Percentiles rank a stretch among this genome's conserved stretches.
phyloP scores from a whole-genome alignment of 64 coral and sea anemone species.

The Actinia tenebrosa region DNA sequence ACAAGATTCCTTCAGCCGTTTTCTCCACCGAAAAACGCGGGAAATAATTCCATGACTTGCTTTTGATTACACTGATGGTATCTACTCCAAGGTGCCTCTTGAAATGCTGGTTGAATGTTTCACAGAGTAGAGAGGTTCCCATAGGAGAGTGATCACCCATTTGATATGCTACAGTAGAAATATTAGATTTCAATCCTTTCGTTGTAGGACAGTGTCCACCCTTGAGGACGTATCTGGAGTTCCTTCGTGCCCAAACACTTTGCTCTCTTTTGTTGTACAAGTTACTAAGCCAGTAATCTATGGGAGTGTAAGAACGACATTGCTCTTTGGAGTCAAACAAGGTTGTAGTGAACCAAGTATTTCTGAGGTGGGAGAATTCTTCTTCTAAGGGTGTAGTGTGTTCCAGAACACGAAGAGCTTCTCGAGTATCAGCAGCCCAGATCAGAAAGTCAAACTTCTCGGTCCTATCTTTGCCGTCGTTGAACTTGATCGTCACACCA shows the following conservation, averaged over 20 bases:
- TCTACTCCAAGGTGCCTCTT: neutral
- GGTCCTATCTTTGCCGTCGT: neutral
- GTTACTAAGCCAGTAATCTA: conserved; percentile 30
- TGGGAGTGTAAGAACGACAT: neutral
- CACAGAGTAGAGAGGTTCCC: neutral
- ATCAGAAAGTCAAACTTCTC: conserved; percentile 30
- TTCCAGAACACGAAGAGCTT: neutral
- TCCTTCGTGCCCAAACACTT: conserved; percentile 20
- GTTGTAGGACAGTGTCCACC: neutral
- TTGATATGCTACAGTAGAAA: conserved; percentile 16
- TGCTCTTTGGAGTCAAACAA: conserved; percentile 10
- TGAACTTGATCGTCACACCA: neutral
- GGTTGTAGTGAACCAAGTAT: conserved; percentile 33
- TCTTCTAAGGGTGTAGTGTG: neutral
- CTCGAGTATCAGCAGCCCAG: conserved; percentile 23
- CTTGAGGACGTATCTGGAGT: conserved; percentile 4
- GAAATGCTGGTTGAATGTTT: neutral
- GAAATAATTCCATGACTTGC: conserved; percentile 31
- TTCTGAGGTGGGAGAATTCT: conserved; percentile 4
- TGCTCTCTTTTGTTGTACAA: conserved; percentile 20
- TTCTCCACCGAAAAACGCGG: conserved; percentile 24
- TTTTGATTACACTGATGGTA: neutral
- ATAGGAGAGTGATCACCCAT: conserved; percentile 8
- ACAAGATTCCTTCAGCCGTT: conserved; percentile 16
- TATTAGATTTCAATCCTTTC: neutral